Base-by-base conservation (phyloP, 2,888 invertebrate species). In the Limnephilus rhombicus region DNA sequence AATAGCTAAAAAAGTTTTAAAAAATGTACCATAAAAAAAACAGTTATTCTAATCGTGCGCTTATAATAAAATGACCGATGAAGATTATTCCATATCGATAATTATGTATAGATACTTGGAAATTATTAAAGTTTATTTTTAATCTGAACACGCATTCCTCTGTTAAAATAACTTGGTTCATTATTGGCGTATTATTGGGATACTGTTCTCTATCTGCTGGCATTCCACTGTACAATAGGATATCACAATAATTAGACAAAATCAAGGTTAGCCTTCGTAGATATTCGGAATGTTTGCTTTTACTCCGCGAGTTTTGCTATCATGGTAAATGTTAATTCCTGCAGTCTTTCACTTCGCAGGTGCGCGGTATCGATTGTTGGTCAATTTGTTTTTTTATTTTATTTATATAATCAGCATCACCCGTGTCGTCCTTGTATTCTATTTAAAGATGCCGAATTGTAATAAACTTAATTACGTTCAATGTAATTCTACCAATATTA, bases 251-350 rank as follows among this genome's bases (percentile, higher is more conserved):
- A 34, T 83, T 85, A 34, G 45, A 41, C 41, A 34, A 29, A 24
- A 13, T 34, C 87, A 87, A 87, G 87, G 87, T 87, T 87, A 87
- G 31, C 34, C 68, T 87, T 86, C 85, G 15, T 11, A 87, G 87
- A 53, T 53, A 68, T 68, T 87, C 31, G 68, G 87, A 87, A 87
- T 87, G 87, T 87, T 87, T 34, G 53, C 87, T 87, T 87, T 87
- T 87, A 87, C 87, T 87, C 68, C 68, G 87, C 29, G 87, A 24
- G 15, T 68, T 87, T 53, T 11, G 24, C 45, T 85, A 85, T 13
- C 37, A 37, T 37, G 37, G 37, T 37, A n/a, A n/a, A 15, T 24
- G 45, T 9, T 41, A 41, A 85, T n/a, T 34, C 68, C 29, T 15
- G 18, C 68, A 9, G 49, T 68, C 18, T 53, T 87, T 49, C 53